Evolutionary conservation across 2,113 vertebrate genomes (phyloP).

Genomic region (Cranoglanis bouderius): DNA sequence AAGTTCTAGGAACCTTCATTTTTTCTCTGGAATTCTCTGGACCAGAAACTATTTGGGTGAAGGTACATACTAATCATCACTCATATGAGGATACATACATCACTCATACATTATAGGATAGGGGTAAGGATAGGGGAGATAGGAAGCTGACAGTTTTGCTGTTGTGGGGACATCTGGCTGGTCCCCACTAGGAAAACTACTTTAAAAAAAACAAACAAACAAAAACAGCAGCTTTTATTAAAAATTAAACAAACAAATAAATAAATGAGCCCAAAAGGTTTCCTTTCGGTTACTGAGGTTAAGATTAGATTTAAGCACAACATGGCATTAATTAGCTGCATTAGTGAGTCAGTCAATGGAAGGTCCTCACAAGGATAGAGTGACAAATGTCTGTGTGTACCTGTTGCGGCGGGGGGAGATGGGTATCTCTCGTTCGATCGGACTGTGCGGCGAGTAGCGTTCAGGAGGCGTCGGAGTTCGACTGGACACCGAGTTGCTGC

Average conservation of each 20-base stretch:
- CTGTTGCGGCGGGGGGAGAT: slow-evolving; percentile 71
- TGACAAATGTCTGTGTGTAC: slow-evolving; percentile 53
- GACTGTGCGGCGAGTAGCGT: slow-evolving; percentile 72
- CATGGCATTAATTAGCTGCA: background rate
- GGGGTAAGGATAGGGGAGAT: background rate
- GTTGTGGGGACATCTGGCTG: background rate
- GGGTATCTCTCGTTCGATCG: slow-evolving; percentile 67
- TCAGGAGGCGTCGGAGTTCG: slow-evolving; percentile 77
- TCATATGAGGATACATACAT: background rate
- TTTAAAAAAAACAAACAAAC: background rate
- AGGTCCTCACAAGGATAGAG: background rate
- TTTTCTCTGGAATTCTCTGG: background rate
- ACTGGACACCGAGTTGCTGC: slow-evolving; percentile 71
- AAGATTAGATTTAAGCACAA: background rate
- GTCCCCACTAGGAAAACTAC: background rate
- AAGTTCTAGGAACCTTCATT: background rate
- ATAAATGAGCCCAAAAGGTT: background rate
- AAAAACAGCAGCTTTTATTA: background rate
- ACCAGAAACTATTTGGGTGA: background rate
- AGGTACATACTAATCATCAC: no score
- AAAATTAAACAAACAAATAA: background rate
- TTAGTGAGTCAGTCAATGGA: background rate
- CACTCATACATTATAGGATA: background rate
- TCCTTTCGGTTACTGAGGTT: background rate
- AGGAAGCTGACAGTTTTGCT: background rate